phyloP scores from a whole-genome alignment of 1,140 invertebrate species.

The Pentalonia nigronervosa region DNA sequence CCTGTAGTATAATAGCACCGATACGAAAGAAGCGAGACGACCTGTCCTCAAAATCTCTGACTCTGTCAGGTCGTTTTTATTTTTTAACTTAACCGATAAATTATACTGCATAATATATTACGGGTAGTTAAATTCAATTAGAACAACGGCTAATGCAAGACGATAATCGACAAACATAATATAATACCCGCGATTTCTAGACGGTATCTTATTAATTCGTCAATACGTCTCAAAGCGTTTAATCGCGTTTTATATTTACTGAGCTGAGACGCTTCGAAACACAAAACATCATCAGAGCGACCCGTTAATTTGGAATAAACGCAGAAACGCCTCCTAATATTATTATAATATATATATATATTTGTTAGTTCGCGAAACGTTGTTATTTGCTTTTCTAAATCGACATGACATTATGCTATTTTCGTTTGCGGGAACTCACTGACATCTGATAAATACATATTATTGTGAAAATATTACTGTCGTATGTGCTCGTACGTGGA shows the following conservation, averaged over 20 bases:
- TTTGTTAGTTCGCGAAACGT: neutral
- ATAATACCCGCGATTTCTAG: neutral
- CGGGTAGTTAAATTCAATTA: neutral
- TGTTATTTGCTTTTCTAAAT: neutral
- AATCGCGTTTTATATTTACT: neutral
- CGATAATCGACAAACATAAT: neutral
- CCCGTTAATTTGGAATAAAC: neutral
- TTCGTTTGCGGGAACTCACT: neutral
- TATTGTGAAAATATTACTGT: neutral
- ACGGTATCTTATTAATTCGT: neutral
- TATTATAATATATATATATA: neutral
- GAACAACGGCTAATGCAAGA: neutral
- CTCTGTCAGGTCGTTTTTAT: no score
- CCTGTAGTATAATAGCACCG: no score
- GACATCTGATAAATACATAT: neutral
- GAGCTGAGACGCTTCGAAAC: neutral
- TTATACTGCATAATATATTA: neutral
- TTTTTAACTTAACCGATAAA: no score
- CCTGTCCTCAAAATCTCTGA: no score
- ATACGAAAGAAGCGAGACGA: no score
- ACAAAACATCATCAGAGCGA: neutral
- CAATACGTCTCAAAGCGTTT: neutral
- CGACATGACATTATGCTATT: neutral
- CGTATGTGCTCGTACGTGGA: neutral
- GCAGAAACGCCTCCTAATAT: neutral